These are phyloP conservation scores for Dendronephthya gigantea DNA, from an alignment of 64 coral and sea anemone genomes.

Conservation along the genomic window DNA sequence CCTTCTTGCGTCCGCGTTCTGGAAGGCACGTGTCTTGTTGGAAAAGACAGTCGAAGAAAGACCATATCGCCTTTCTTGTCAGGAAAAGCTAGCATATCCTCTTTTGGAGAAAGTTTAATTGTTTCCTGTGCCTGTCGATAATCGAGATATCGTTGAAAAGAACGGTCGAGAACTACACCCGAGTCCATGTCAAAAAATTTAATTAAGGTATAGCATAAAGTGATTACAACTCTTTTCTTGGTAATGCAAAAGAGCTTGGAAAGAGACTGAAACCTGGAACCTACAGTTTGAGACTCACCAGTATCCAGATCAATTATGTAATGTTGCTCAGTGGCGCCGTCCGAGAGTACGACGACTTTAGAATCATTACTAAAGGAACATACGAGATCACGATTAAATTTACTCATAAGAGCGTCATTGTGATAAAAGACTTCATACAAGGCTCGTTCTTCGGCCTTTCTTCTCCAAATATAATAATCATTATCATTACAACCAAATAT, in stretches of 20 bases:
- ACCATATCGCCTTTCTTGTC: neutral
- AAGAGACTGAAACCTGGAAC: neutral
- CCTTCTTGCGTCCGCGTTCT: too few species aligned
- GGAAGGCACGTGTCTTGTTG: too few species aligned
- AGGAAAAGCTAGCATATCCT: neutral
- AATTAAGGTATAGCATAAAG: neutral
- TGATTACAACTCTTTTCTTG: neutral
- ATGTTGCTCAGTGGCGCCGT: neutral
- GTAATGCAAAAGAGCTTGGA: neutral
- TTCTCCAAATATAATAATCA: neutral
- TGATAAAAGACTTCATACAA: neutral
- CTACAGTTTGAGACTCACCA: neutral
- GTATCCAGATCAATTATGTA: neutral
- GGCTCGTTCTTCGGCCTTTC: neutral
- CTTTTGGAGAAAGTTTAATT: neutral
- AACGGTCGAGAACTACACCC: neutral
- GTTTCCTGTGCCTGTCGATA: neutral
- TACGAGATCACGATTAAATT: neutral
- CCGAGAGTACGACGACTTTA: neutral
- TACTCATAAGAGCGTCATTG: neutral
- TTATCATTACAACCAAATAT: neutral
- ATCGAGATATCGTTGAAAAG: neutral
- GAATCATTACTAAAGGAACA: neutral
- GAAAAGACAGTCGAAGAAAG: neutral
- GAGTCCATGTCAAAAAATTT: neutral